Evolutionary conservation across 2,797 vertebrate genomes (phyloP).

Genomic region (Sandelia bainsii): DNA sequence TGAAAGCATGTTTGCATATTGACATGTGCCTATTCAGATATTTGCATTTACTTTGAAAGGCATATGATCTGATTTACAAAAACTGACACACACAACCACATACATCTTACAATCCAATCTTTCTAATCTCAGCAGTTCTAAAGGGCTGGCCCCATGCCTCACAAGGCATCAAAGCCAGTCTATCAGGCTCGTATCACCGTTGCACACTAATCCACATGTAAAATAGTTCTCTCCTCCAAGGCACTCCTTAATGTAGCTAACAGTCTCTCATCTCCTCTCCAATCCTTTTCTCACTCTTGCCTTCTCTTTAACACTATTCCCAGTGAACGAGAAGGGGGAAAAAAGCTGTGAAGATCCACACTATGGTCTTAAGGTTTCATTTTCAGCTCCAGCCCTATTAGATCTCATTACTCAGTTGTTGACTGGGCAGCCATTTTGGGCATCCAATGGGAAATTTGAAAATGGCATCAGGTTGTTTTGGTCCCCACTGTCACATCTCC

Average conservation of each 20-base stretch:
- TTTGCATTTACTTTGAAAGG: slow-evolving; percentile 59
- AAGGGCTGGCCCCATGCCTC: slow-evolving; percentile 59
- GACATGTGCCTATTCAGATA: slow-evolving; percentile 9
- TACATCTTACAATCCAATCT: slow-evolving; percentile 60
- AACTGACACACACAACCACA: slow-evolving; percentile 21
- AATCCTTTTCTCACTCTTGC: slow-evolving; percentile 11
- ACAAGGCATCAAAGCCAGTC: slow-evolving; percentile 76
- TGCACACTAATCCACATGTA: slow-evolving; percentile 81
- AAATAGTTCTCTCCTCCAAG: slow-evolving; percentile 78
- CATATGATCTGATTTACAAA: slow-evolving; percentile 34
- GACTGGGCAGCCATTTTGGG: slow-evolving; percentile 64
- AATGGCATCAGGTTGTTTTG: slow-evolving; percentile 66
- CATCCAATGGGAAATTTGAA: slow-evolving; percentile 65
- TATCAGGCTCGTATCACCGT: slow-evolving; percentile 73
- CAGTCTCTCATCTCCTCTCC: slow-evolving; percentile 32
- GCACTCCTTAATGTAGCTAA: slow-evolving; percentile 70
- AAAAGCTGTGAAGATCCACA: slow-evolving; percentile 17
- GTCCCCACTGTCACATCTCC: slow-evolving; percentile 38
- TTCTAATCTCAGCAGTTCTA: slow-evolving; percentile 48
- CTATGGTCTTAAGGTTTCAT: slow-evolving; percentile 50
- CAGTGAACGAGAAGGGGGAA: slow-evolving; percentile 11
- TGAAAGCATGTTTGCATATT: slow-evolving; percentile 35
- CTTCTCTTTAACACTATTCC: slow-evolving; percentile 37
- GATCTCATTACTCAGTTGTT: slow-evolving; percentile 69
- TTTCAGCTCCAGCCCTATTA: slow-evolving; percentile 53